phyloP scores from a whole-genome alignment of 2,888 invertebrate species.

The Anagyrus pseudococci region DNA sequence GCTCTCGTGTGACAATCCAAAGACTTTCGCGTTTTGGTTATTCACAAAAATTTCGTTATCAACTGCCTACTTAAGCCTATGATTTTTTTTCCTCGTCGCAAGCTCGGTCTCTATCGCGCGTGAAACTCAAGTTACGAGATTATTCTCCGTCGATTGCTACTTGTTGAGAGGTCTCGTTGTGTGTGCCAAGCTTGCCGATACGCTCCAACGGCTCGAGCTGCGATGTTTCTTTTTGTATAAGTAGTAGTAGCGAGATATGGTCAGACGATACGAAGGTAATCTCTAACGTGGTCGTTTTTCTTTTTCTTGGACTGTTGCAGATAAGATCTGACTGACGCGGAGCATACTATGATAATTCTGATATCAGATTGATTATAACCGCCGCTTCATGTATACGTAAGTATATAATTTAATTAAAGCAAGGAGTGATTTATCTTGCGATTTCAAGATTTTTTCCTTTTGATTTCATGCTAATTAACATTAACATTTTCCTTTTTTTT shows the following conservation, averaged over 20 bases:
- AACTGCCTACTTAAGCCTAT: too few relatives aligned
- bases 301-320: slow-evolving; percentile 48
- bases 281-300: background rate
- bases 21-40: too few relatives aligned
- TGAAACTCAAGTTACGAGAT: background rate
- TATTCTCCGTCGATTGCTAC: background rate
- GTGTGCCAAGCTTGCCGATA: too few relatives aligned
- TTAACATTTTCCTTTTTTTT: too few relatives aligned
- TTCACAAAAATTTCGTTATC: too few relatives aligned
- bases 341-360: slow-evolving; percentile 59
- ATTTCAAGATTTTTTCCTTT: too few relatives aligned
- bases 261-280: background rate
- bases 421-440: too few relatives aligned
- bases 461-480: too few relatives aligned
- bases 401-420: too few relatives aligned
- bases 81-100: too few relatives aligned
- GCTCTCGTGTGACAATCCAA: background rate
- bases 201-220: background rate
- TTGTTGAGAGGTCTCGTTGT: slow-evolving; percentile 16
- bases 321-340: slow-evolving; percentile 51
- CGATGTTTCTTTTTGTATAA: background rate
- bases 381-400: slow-evolving; percentile 61
- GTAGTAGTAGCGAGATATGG: slow-evolving; percentile 10
- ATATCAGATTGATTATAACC: slow-evolving; percentile 60
- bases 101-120: background rate